Percentiles rank a stretch among this genome's conserved stretches.
phyloP scores from a whole-genome alignment of 1,140 invertebrate species.

The Drosophila dunni region DNA sequence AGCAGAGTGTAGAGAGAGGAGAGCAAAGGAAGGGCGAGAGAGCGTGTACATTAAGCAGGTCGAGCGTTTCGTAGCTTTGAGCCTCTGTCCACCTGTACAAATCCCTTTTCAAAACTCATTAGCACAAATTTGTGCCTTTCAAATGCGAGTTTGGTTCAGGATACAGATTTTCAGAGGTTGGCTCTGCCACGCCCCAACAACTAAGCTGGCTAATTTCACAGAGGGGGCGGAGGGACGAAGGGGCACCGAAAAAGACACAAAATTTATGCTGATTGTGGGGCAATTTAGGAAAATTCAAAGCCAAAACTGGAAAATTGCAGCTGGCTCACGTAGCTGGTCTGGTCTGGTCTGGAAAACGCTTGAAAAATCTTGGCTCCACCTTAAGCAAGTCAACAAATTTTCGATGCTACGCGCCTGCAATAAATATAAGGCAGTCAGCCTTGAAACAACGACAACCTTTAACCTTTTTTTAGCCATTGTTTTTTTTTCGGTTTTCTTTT shows the following conservation, averaged over 20 bases:
- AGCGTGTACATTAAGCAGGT: constrained; percentile 58
- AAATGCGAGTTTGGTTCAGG: constrained; percentile 18
- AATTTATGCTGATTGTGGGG: constrained; percentile 82
- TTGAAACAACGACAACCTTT: constrained; percentile 66
- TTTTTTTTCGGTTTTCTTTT: not conserved
- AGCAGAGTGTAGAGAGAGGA: constrained; percentile 9
- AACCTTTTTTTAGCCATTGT: constrained; percentile 30
- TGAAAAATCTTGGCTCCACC: constrained; percentile 3
- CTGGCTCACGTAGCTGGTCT: constrained; percentile 39
- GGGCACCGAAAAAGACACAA: constrained; percentile 43
- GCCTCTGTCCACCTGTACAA: constrained; percentile 47
- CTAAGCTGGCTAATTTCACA: constrained; percentile 43
- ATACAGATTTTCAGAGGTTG: not conserved
- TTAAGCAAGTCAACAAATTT: constrained; percentile 49
- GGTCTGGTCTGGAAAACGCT: constrained; percentile 17
- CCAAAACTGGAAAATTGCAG: constrained; percentile 66
- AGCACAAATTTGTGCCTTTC: constrained; percentile 81
- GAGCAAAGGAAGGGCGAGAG: not conserved
- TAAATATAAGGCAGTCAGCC: constrained; percentile 68
- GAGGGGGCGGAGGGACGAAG: constrained; percentile 1
- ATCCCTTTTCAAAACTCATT: constrained; percentile 82
- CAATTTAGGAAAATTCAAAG: constrained; percentile 72
- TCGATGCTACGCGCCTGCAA: constrained; percentile 37
- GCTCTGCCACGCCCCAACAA: constrained; percentile 45
- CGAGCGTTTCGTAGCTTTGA: constrained; percentile 33